Evolutionary conservation across 2,888 invertebrate species (phyloP).

Genomic region (Cremastinae sp.): DNA sequence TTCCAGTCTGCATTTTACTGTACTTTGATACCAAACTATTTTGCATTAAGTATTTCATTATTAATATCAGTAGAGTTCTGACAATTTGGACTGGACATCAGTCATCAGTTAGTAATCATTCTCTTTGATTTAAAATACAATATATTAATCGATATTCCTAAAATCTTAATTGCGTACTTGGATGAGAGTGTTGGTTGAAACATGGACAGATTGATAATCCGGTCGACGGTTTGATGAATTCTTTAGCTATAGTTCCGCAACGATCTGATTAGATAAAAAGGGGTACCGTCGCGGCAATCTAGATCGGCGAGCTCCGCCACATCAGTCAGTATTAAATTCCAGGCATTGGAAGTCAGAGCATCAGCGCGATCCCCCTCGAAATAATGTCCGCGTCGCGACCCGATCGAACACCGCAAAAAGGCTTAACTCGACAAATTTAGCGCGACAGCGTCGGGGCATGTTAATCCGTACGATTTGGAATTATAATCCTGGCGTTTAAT

Average conservation of each 20-base stretch:
- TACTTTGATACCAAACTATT: too few relatives aligned
- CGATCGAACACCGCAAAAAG: conserved; percentile 57
- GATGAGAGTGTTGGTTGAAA: background rate
- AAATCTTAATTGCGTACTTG: background rate
- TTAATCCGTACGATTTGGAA: conserved; percentile 56
- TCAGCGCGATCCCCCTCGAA: conserved; percentile 40
- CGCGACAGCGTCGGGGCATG: conserved; percentile 41
- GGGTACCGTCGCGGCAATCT: conserved; percentile 38
- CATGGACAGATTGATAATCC: background rate
- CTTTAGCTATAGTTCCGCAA: conserved; percentile 16
- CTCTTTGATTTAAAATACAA: background rate
- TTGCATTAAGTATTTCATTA: too few relatives aligned
- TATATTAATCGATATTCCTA: too few relatives aligned
- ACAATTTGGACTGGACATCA: too few relatives aligned
- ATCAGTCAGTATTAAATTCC: conserved; percentile 60
- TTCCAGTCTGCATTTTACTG: too few relatives aligned
- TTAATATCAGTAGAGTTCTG: too few relatives aligned
- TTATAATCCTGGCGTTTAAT: conserved; percentile 59
- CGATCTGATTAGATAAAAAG: conserved; percentile 36
- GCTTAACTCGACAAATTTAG: conserved; percentile 61
- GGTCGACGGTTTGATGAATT: background rate
- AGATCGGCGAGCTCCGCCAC: conserved; percentile 35
- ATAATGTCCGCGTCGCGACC: conserved; percentile 26
- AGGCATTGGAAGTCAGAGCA: background rate
- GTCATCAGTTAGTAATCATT: background rate